A percentile compares a stretch with the other conserved stretches of the same genome.
Conservation (phyloP, 2,113 vertebrate species). For the Corythornis madagascariensis region DNA sequence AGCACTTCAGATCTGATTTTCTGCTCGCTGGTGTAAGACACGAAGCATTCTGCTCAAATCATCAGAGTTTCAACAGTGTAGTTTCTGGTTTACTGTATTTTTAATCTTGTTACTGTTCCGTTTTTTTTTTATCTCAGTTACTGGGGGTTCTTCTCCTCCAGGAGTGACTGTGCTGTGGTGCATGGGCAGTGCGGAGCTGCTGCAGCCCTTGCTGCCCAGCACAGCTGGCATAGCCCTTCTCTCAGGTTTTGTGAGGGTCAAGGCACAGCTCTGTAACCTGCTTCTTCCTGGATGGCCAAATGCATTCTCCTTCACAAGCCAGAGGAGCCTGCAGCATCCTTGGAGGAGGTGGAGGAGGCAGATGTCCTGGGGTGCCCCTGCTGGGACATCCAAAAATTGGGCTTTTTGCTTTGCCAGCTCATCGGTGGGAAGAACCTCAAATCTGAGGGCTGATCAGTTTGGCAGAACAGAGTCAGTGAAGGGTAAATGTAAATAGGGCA, state of each 20-base stretch:
- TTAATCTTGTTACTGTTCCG: background rate
- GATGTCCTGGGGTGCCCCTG: background rate
- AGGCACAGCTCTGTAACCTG: background rate
- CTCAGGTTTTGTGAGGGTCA: background rate
- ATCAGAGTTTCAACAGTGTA: background rate
- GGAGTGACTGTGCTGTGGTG: background rate
- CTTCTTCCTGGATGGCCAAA: background rate
- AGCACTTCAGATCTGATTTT: slow-evolving; percentile 23
- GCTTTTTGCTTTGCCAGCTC: background rate
- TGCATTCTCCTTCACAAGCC: background rate
- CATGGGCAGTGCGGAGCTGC: background rate
- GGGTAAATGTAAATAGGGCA: background rate
- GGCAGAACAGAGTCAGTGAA: background rate
- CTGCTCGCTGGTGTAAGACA: slow-evolving; percentile 5
- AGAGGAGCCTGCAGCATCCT: background rate
- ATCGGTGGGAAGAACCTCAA: background rate
- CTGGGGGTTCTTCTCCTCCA: background rate
- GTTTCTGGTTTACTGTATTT: background rate
- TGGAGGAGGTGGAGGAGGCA: fast-evolving
- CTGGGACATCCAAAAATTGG: background rate
- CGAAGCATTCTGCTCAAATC: slow-evolving; percentile 5
- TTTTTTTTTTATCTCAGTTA: background rate
- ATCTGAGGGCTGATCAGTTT: fast-evolving
- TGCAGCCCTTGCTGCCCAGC: background rate
- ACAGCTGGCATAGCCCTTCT: background rate